Percentiles rank a stretch among this genome's conserved stretches.
These are phyloP conservation scores for Zoanthus gigantus DNA, from an alignment of 92 coral and sea anemone species.

Conservation along the genomic window DNA sequence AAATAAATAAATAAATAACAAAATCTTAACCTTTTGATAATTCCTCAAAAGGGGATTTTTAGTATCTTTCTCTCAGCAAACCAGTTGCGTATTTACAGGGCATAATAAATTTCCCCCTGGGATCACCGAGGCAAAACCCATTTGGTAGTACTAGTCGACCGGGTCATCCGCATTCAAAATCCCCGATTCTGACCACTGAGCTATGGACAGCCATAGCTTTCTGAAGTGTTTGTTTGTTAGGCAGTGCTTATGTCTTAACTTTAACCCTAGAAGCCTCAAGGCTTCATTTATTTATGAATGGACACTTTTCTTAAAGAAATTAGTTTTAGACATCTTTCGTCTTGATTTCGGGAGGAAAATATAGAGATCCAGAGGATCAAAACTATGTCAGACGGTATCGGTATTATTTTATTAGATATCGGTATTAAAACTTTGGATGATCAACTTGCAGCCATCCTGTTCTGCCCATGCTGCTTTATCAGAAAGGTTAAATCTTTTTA, in stretches of 20 bases:
- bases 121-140: too few species aligned
- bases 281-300: slow-evolving; percentile 1
- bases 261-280: neutral
- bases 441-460: slow-evolving; percentile 36
- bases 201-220: neutral
- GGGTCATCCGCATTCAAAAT: too few species aligned
- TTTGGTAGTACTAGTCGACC: too few species aligned
- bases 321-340: slow-evolving; percentile 23
- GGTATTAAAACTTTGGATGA: slow-evolving; percentile 57
- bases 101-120: too few species aligned
- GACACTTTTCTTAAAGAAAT: slow-evolving; percentile 34
- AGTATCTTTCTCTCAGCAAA: too few species aligned
- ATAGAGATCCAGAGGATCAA: slow-evolving; percentile 47
- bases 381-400: slow-evolving; percentile 30
- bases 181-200: too few species aligned
- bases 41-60: too few species aligned
- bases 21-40: too few species aligned
- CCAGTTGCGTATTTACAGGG: too few species aligned
- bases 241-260: neutral
- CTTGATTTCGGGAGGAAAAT: slow-evolving; percentile 33
- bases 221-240: neutral
- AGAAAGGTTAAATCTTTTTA: slow-evolving; percentile 45
- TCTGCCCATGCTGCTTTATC: slow-evolving; percentile 26
- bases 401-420: slow-evolving; percentile 30
- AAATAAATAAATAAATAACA: too few species aligned